Percentiles rank a stretch among this genome's conserved stretches.
Conservation (phyloP, 1,140 invertebrate species). For the Trinorchestia longiramus region DNA sequence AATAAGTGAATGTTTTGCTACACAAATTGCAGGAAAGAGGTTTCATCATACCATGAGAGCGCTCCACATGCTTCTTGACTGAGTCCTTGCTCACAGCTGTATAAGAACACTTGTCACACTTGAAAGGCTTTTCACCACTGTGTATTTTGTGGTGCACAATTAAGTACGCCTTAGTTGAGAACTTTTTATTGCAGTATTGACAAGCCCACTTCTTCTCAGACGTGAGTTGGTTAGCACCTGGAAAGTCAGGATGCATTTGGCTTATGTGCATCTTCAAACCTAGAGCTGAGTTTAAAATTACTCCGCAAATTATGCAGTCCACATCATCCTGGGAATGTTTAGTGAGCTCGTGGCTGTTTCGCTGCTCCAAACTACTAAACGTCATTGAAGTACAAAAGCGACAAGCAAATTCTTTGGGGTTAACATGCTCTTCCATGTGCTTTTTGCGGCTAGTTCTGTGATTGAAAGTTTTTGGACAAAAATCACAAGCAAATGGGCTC, state of each 20-base stretch:
- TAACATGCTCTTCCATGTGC: slow-evolving; percentile 35
- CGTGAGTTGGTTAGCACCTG: slow-evolving; percentile 12
- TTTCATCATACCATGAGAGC: slow-evolving; percentile 33
- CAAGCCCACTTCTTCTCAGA: slow-evolving; percentile 50
- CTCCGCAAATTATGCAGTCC: slow-evolving; percentile 35
- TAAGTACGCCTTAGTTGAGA: slow-evolving; percentile 10
- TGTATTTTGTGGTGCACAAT: slow-evolving; percentile 42
- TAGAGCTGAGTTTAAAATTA: slow-evolving; percentile 11
- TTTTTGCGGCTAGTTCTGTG: slow-evolving; percentile 46
- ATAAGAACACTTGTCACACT: slow-evolving; percentile 36
- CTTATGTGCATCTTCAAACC: slow-evolving; percentile 34
- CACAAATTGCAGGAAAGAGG: slow-evolving; percentile 42
- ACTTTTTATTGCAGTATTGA: slow-evolving; percentile 47
- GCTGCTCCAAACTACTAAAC: background rate
- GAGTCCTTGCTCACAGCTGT: slow-evolving; percentile 43
- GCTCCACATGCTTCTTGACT: slow-evolving; percentile 38
- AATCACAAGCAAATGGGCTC: slow-evolving; percentile 21
- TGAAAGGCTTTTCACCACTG: slow-evolving; percentile 17
- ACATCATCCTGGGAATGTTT: slow-evolving; percentile 39
- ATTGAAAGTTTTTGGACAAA: slow-evolving; percentile 48
- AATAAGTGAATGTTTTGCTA: slow-evolving; percentile 33
- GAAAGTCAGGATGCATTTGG: slow-evolving; percentile 45
- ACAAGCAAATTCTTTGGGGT: slow-evolving; percentile 35
- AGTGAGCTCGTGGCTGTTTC: background rate
- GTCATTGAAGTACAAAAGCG: background rate